A percentile compares a stretch with the other conserved stretches of the same genome.
Conservation (phyloP, 2,797 vertebrate genomes). For the Oreochromis mossambicus region DNA sequence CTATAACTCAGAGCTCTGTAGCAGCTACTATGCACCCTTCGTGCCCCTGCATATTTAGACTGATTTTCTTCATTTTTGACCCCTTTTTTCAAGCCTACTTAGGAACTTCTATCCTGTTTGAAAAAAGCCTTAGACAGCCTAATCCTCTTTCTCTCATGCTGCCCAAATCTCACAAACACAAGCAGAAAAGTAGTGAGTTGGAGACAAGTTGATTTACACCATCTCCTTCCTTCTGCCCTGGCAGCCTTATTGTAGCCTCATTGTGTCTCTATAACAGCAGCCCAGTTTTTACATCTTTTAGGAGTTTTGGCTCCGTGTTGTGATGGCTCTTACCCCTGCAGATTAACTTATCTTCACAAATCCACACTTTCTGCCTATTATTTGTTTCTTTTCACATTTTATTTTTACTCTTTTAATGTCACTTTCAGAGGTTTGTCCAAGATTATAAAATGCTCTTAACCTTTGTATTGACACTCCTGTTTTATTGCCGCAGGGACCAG, state of each 20-base stretch:
- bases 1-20: neutral
- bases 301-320: conserved; percentile 34
- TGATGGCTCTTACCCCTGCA: conserved; percentile 25
- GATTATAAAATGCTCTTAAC: conserved; percentile 11
- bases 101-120: conserved; percentile 15
- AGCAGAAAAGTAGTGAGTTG: conserved; percentile 20
- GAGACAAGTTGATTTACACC: conserved; percentile 61
- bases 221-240: conserved; percentile 26
- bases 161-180: conserved; percentile 30
- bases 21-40: neutral
- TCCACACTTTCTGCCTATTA: conserved; percentile 26
- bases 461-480: conserved; percentile 21
- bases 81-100: conserved; percentile 9
- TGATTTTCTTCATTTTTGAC: neutral
- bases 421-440: conserved; percentile 26
- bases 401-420: neutral
- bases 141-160: conserved; percentile 36
- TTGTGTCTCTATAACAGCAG: conserved; percentile 34
- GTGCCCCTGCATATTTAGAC: neutral
- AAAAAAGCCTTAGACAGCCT: conserved; percentile 34
- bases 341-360: conserved; percentile 57
- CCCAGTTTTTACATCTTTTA: conserved; percentile 42
- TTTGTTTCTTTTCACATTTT: conserved; percentile 23
- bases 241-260: conserved; percentile 47
- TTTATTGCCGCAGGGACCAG: conserved; percentile 77